Evolutionary conservation across 2,797 vertebrate genomes (phyloP).

Genomic region (Mallotus villosus): DNA sequence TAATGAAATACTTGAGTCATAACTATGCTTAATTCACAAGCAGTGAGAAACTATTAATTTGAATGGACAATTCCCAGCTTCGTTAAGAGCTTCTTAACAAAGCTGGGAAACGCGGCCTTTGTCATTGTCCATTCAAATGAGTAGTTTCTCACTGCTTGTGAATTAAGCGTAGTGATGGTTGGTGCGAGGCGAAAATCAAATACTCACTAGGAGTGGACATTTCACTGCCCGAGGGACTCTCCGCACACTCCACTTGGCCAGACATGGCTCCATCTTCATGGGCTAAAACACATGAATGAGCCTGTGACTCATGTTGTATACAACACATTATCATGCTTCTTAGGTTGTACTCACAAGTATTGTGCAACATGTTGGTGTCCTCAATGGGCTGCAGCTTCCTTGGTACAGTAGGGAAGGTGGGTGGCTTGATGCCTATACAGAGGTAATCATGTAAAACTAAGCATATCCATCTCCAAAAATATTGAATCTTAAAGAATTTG

Average conservation of each 20-base stretch:
- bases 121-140: no score
- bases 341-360: background rate
- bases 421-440: background rate
- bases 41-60: no score
- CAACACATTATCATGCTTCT: background rate
- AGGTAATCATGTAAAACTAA: background rate
- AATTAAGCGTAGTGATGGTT: no score
- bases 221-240: conserved; percentile 5
- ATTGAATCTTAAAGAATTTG: background rate
- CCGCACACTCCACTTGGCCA: background rate
- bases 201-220: no score
- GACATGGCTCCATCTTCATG: background rate
- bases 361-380: background rate
- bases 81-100: no score
- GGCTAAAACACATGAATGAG: background rate
- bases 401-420: background rate
- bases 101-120: no score
- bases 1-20: no score
- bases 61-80: no score
- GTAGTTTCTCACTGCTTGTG: no score
- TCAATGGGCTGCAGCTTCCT: background rate
- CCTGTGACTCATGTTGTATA: background rate
- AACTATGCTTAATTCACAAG: no score
- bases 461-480: background rate
- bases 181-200: no score